These are phyloP conservation scores for Tarsius wallacei DNA, from an alignment of 2,797 vertebrate genomes.

Conservation along the genomic window DNA sequence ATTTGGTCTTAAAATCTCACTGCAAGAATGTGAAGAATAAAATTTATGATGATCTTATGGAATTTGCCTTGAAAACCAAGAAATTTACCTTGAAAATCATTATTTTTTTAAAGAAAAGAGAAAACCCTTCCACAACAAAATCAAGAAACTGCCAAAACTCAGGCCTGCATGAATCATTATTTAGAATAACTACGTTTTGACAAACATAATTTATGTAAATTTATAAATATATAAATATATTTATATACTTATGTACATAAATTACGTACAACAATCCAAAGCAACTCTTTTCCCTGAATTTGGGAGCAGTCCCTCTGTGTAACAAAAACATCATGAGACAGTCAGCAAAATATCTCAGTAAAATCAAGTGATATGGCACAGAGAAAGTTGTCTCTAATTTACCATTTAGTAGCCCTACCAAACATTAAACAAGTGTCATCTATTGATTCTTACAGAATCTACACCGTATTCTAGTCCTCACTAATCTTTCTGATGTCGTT, in stretches of 20 bases:
- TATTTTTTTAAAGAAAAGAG: background rate
- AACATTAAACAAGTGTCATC: background rate
- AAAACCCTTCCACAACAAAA: background rate
- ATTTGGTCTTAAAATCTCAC: conserved; percentile 25
- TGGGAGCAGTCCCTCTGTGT: background rate
- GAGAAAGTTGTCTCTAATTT: background rate
- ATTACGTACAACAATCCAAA: background rate
- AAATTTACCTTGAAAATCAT: background rate
- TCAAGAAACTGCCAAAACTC: background rate
- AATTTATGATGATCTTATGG: background rate
- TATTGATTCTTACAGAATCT: background rate
- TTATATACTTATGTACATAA: background rate
- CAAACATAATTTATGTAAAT: background rate
- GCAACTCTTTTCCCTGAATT: background rate
- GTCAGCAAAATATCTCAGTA: background rate
- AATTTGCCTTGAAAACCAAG: background rate
- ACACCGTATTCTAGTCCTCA: background rate
- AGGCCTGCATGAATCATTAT: background rate
- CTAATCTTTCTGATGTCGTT: background rate
- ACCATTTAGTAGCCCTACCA: background rate
- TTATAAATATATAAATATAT: no score
- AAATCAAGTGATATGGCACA: background rate
- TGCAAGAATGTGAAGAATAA: conserved; percentile 22
- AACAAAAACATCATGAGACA: conserved; percentile 2
- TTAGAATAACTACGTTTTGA: background rate